These are phyloP conservation scores for Apoda limacodes DNA, from an alignment of 2,888 invertebrate genomes.

Conservation along the genomic window DNA sequence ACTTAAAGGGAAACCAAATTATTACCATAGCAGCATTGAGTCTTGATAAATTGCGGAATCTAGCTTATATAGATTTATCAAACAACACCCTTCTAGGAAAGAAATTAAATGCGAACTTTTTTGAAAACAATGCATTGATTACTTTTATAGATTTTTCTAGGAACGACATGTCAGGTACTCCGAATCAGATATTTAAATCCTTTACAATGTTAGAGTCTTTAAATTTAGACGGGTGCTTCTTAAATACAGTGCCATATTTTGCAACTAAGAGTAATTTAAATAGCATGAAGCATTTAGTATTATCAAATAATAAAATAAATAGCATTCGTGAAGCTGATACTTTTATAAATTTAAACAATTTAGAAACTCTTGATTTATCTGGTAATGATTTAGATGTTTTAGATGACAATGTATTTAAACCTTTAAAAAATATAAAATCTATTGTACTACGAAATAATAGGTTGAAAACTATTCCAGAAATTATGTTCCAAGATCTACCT, in stretches of 20 bases:
- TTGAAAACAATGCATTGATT: conserved; percentile 28
- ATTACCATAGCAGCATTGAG: conserved; percentile 27
- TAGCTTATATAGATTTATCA: conserved; percentile 34
- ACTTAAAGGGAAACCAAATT: conserved; percentile 35
- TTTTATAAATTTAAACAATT: conserved; percentile 32
- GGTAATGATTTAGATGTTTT: conserved; percentile 36
- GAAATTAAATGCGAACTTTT: conserved; percentile 28
- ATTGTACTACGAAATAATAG: conserved; percentile 38
- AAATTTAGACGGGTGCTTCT: conserved; percentile 33
- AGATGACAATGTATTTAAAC: conserved; percentile 31
- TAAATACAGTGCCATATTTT: conserved; percentile 39
- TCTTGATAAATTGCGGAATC: conserved; percentile 30
- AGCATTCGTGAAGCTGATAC: conserved; percentile 23
- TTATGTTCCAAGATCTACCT: conserved; percentile 33
- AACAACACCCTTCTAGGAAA: conserved; percentile 31
- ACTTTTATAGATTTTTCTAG: conserved; percentile 34
- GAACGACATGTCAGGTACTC: conserved; percentile 34
- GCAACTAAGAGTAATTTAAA: conserved; percentile 31
- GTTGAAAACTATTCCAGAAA: conserved; percentile 34
- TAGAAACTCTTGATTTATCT: conserved; percentile 39
- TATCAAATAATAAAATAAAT: conserved; percentile 40
- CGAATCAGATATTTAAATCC: conserved; percentile 27
- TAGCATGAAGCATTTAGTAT: conserved; percentile 34
- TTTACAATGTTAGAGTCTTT: conserved; percentile 28
- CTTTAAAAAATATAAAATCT: conserved; percentile 34